These are phyloP conservation scores for Anolis sagrei DNA, from an alignment of 2,113 vertebrate species.

Conservation along the genomic window DNA sequence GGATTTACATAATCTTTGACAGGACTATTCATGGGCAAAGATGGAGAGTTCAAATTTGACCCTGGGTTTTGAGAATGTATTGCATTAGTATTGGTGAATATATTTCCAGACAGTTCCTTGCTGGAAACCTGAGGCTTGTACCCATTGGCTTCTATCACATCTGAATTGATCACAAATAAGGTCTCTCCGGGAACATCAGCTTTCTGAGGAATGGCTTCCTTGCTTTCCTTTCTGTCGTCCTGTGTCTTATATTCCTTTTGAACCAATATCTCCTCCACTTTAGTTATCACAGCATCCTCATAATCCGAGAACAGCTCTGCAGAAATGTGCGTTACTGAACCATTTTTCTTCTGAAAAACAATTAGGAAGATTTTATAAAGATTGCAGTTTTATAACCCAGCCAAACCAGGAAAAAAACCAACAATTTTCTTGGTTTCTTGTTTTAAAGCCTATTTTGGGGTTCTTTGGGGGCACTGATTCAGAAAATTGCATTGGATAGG, in stretches of 20 bases:
- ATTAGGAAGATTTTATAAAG: rapidly evolving
- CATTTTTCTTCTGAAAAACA: conserved; percentile 57
- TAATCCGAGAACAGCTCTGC: rapidly evolving
- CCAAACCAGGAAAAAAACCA: too few species aligned
- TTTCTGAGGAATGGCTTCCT: rapidly evolving
- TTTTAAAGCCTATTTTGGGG: too few species aligned
- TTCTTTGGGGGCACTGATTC: too few species aligned
- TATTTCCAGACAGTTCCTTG: rapidly evolving
- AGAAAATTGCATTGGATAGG: too few species aligned
- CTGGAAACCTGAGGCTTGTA: conserved; percentile 76
- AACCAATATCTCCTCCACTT: conserved; percentile 63
- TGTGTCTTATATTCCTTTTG: not conserved
- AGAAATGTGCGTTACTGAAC: not conserved
- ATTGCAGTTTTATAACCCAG: rapidly evolving
- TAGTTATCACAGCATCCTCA: conserved; percentile 58
- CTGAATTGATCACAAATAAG: rapidly evolving
- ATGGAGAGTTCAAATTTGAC: not conserved
- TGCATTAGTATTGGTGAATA: not conserved
- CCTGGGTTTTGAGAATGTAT: rapidly evolving
- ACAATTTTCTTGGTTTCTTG: too few species aligned
- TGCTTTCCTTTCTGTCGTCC: not conserved
- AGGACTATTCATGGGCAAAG: rapidly evolving
- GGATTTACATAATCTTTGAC: conserved; percentile 54
- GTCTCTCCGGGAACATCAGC: rapidly evolving
- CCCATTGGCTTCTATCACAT: not conserved